Evolutionary conservation across 2,797 vertebrate genomes (phyloP), one percentile per base, ranked within the genome.

Genomic region (Perodicticus potto): DNA sequence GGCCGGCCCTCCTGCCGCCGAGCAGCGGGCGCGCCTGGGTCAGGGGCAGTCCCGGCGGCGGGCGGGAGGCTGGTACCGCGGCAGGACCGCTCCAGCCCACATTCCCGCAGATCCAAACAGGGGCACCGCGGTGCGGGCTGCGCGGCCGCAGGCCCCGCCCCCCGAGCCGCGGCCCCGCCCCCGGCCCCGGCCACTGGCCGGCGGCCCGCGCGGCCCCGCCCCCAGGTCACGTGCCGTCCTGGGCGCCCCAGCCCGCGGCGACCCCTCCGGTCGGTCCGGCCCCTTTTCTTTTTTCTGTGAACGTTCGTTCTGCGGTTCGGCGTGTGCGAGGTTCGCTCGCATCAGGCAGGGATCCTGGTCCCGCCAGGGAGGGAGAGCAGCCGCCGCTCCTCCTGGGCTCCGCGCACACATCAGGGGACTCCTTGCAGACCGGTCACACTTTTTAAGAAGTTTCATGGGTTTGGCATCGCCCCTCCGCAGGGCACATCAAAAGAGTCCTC

Each of bases 171-270:
- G 84, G 98, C 96, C 98, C 98, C 98, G 97, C 98, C 98, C 98
- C 98, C 98, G 96, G 98, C 93, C 98, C 95, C 97, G 96, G 86
- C 98, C 97, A 99, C 98, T 99, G 99, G 99, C 98, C 93, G 90
- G 84, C 82, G 25, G 97, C 97, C 97, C 97, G 97, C 37, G 3
- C 43, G 70, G 98, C 94, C 96, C 99, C 98, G 99, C 99, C 92
- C 95, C 53, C 88, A 0, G 32, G 91, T 98, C 98, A 99, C 94
- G 93, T 94, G 93, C 83, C 37, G 11, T n/a, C 83, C 57, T 7
- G 78, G 73, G 85, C 85, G 85, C 85, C 49, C 25, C 34, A 45
- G 20, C 72, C 45, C 5, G 61, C 53, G 13, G 89, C 81, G 34
- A 82, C 70, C 13, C 5, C 5, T 14, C 0, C 3, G 37, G 29